Evolutionary conservation across 2,797 vertebrate species (phyloP).

Genomic region (Diceros bicornis): DNA sequence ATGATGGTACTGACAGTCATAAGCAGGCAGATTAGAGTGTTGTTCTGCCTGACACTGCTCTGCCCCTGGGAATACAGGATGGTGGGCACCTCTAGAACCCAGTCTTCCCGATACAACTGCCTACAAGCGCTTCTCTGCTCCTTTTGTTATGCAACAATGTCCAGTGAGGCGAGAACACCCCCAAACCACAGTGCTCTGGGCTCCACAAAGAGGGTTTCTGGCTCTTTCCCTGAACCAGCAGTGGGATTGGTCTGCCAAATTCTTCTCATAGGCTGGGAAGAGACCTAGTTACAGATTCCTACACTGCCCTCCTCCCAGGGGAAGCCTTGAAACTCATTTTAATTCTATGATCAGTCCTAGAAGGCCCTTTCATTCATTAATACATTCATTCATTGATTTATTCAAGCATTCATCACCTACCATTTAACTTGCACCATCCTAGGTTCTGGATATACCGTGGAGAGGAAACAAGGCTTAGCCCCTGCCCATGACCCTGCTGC

Average conservation of each 20-base stretch:
- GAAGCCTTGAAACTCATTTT: neutral
- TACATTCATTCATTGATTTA: neutral
- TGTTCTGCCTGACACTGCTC: no score
- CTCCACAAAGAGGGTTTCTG: neutral
- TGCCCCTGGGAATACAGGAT: neutral
- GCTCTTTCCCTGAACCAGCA: neutral
- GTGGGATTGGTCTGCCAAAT: neutral
- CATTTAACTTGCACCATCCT: neutral
- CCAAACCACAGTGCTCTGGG: neutral
- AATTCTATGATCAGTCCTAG: neutral
- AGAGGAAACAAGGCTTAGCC: neutral
- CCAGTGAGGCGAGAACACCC: neutral
- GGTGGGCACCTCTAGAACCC: neutral
- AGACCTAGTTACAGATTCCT: neutral
- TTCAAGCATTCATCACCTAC: neutral
- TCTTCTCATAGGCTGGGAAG: neutral
- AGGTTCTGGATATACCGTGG: neutral
- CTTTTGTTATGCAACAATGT: neutral
- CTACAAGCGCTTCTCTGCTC: neutral
- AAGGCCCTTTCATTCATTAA: neutral
- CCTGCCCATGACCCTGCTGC: neutral
- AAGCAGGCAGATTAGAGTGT: neutral
- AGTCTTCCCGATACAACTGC: neutral
- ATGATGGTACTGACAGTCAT: neutral
- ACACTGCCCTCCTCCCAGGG: neutral